A percentile compares a stretch with the other conserved stretches of the same genome.
Conservation (phyloP, 2,113 vertebrate genomes). For the Ovis canadensis region DNA sequence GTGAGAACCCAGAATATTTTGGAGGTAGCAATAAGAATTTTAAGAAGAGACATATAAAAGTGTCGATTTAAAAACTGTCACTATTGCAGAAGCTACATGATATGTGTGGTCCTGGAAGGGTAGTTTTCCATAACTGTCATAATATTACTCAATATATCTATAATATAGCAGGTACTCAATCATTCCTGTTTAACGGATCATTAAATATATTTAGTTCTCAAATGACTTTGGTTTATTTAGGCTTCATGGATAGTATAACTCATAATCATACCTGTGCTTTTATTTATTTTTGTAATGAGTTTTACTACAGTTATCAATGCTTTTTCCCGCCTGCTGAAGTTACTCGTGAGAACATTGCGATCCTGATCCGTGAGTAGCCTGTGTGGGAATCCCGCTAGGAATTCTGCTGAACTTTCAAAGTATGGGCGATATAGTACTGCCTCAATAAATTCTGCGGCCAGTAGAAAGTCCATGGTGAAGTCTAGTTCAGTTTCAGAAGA, state of each 20-base stretch:
- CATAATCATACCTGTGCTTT: not conserved
- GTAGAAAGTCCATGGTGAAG: not conserved
- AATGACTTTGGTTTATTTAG: not conserved
- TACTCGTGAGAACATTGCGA: accelerated
- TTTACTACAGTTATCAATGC: not conserved
- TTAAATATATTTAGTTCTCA: not conserved
- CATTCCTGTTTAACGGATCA: not conserved
- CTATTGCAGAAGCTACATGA: not conserved
- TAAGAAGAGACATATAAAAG: not conserved
- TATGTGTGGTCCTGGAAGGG: not conserved
- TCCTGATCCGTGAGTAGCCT: not conserved
- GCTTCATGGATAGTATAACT: not conserved
- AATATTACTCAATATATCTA: not conserved
- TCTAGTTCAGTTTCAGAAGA: not conserved
- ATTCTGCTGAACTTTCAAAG: not conserved
- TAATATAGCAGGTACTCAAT: not conserved
- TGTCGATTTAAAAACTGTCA: not conserved
- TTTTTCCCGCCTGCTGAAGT: not conserved
- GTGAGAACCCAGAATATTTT: not conserved
- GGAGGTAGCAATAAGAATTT: not conserved
- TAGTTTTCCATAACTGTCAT: not conserved
- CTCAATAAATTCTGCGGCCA: not conserved
- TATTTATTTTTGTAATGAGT: not conserved
- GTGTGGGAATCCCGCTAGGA: not conserved
- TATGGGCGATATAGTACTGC: not conserved